Percentiles rank a stretch among this genome's conserved stretches.
phyloP scores from a whole-genome alignment of 1,140 invertebrate genomes.

The Trissolcus basalis region DNA sequence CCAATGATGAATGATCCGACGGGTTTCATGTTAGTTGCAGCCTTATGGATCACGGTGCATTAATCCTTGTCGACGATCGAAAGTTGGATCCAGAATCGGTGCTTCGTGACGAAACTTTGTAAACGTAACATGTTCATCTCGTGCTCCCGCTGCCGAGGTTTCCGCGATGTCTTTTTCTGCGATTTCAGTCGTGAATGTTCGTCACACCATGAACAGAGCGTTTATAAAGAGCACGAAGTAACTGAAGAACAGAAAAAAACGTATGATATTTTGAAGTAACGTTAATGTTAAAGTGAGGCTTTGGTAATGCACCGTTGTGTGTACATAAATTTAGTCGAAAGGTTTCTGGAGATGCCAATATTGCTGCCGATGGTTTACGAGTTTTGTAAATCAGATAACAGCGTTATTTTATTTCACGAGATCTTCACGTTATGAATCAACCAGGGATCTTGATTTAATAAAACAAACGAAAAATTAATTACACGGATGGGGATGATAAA shows the following conservation, averaged over 20 bases:
- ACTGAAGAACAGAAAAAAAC: background rate
- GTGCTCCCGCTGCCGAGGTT: conserved; percentile 10
- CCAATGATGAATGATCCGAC: conserved; percentile 13
- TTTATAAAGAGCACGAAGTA: conserved; percentile 9
- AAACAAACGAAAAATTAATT: too few species aligned
- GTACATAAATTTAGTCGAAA: conserved; percentile 8
- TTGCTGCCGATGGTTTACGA: too few species aligned
- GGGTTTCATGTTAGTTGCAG: background rate
- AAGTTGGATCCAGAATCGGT: conserved; percentile 30
- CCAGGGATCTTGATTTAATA: too few species aligned
- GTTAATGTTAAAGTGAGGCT: conserved; percentile 28
- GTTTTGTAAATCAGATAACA: too few species aligned
- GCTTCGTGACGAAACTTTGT: conserved; percentile 26
- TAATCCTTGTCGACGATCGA: conserved; percentile 36
- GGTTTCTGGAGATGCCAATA: background rate
- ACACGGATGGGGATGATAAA: too few species aligned
- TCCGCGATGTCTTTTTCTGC: conserved; percentile 18
- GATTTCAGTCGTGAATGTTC: background rate
- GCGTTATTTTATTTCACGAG: too few species aligned
- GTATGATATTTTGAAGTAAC: conserved; percentile 15
- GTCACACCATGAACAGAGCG: background rate
- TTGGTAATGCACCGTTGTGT: background rate
- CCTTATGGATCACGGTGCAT: conserved; percentile 22
- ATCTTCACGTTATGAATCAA: background rate
- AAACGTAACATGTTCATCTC: conserved; percentile 25